These are phyloP conservation scores for Ephestia elutella DNA, from an alignment of 1,140 invertebrate genomes.

Conservation along the genomic window DNA sequence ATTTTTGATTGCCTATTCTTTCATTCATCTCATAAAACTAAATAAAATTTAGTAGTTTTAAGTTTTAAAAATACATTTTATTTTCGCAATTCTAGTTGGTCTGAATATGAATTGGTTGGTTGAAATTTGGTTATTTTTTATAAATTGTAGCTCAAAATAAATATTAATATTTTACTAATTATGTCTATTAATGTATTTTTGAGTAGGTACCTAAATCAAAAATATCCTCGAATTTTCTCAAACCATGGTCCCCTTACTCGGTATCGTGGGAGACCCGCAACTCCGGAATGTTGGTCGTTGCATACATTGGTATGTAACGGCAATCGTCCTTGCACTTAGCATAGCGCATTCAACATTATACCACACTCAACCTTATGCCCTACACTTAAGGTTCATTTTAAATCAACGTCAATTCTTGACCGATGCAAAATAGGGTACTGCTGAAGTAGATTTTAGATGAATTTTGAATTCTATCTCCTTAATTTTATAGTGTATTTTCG, in stretches of 20 bases:
- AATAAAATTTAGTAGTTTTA: no score
- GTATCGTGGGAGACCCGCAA: neutral
- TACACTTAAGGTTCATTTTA: neutral
- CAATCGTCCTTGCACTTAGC: neutral
- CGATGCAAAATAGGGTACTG: neutral
- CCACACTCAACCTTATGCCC: neutral
- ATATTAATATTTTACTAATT: no score
- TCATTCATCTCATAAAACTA: no score
- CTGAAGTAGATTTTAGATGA: neutral
- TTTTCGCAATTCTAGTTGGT: no score
- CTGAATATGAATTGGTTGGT: no score
- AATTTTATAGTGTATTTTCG: neutral
- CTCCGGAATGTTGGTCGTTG: neutral
- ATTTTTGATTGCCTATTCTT: no score
- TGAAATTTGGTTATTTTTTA: no score
- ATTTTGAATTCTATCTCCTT: neutral
- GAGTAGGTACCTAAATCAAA: no score
- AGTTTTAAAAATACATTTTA: no score
- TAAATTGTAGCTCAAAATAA: no score
- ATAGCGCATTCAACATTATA: neutral
- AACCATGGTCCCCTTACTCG: neutral
- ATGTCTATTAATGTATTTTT: no score
- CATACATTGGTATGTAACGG: constrained; percentile 3
- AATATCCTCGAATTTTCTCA: neutral
- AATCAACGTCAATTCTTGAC: neutral